Evolutionary conservation across 1,140 invertebrate genomes (phyloP), one percentile per base, ranked within the genome.

Genomic region (Lutraria rhynchaena): DNA sequence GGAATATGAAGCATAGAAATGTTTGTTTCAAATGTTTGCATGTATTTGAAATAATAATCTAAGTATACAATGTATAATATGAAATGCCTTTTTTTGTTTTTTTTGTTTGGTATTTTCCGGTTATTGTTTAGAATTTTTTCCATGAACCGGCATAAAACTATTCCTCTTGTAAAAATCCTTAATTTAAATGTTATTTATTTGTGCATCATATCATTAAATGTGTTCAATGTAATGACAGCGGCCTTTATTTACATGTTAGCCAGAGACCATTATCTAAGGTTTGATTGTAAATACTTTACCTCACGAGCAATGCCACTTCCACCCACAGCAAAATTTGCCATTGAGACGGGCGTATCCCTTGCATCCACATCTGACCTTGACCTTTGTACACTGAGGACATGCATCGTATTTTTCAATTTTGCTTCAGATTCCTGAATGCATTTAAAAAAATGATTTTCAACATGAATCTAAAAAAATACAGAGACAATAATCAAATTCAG

Each of bases 341-440:
- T 49, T 1, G 22, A 29, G 37, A 19, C 15, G 19, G 51, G 35
- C 17, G 51, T 37, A 15, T 78, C 63, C 15, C 60, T 35, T 9
- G 33, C 51, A 49, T 80, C 76, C 0, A 80, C 49, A 49, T 80
- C 76, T 24, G 76, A 80, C 51, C 57, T 80, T n/a, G 76, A 80
- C 15, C 76, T n/a, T 49, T 80, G 76, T 31, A 80, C 60, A 31
- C 51, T 53, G 3, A 80, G 29, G 5, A 80, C 61, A 33, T 80
- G 63, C 63, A 80, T 46, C 19, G 63, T 80, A 27, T 67, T 80
- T 49, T 80, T 80, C 19, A 80, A 37, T 37, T 80, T 80, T 15
- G 61, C 63, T 70, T 80, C 76, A 3, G 76, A 69, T 60, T 80
- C 76, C 76, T 80, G 24, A 24, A 77, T n/a, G n/a, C n/a, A n/a